Percentiles rank a stretch among this genome's conserved stretches.
Conservation (phyloP, 2,113 vertebrate species). For the Psilopsiagon aymara region DNA sequence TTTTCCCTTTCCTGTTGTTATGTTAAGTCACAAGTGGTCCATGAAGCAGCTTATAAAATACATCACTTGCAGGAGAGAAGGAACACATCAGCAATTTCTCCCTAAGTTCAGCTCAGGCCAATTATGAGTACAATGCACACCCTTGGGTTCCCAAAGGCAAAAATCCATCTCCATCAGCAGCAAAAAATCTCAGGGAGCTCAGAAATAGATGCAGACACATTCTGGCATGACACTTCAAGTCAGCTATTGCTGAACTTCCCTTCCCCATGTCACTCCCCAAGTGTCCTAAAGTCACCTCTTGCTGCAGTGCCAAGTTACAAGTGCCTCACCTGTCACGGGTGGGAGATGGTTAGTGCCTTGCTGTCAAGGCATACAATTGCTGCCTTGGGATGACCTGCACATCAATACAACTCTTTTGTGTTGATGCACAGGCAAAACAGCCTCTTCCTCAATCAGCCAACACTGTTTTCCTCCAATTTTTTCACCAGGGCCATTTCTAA, state of each 20-base stretch:
- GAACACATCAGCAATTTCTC: slow-evolving; percentile 73
- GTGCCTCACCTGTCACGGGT: rapidly evolving
- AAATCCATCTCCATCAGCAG: slow-evolving; percentile 69
- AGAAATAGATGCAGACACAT: slow-evolving; percentile 36
- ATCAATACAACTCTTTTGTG: neutral
- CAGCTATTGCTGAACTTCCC: slow-evolving; percentile 1
- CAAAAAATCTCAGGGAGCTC: slow-evolving; percentile 24
- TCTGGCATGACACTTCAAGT: slow-evolving; percentile 5
- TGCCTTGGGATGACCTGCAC: neutral
- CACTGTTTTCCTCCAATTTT: neutral
- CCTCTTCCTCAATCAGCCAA: neutral
- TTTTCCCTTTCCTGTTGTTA: neutral
- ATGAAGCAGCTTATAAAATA: slow-evolving; percentile 24
- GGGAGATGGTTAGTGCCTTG: neutral
- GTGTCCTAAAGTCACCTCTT: neutral
- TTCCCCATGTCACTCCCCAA: neutral
- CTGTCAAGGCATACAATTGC: rapidly evolving
- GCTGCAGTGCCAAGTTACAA: neutral
- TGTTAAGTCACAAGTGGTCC: neutral
- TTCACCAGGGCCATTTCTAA: neutral
- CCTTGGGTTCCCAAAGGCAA: slow-evolving; percentile 70
- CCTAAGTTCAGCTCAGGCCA: slow-evolving; percentile 68
- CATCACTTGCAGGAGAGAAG: slow-evolving; percentile 28
- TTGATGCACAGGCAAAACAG: neutral
- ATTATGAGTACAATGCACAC: slow-evolving; percentile 62